Evolutionary conservation across 2,888 invertebrate genomes (phyloP).

Genomic region (Chironomus riparius): DNA sequence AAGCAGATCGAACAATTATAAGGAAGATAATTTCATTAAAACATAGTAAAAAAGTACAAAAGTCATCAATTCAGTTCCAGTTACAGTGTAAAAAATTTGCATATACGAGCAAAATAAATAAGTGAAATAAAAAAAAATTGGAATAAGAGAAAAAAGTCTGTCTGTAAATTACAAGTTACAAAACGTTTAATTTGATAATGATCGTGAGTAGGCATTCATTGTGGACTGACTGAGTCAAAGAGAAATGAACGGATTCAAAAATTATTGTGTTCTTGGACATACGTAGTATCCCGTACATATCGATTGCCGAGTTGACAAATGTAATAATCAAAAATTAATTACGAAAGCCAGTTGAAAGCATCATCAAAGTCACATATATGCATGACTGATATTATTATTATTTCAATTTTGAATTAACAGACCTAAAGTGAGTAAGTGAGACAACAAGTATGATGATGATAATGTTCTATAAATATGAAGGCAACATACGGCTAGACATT

Average conservation of each 20-base stretch:
- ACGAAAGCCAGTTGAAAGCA: not conserved
- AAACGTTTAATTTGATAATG: constrained; percentile 10
- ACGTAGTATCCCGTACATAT: not conserved
- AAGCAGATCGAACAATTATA: too few relatives aligned
- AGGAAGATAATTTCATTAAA: too few relatives aligned
- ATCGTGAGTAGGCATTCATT: not conserved
- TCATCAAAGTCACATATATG: not conserved
- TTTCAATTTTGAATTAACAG: not conserved
- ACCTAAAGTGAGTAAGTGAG: not conserved
- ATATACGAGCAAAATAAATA: not conserved
- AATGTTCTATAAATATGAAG: too few relatives aligned
- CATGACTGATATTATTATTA: too few relatives aligned
- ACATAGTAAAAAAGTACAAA: too few relatives aligned
- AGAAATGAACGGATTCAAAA: not conserved
- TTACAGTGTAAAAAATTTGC: not conserved
- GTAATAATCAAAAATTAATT: not conserved
- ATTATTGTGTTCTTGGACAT: not conserved
- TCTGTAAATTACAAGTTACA: constrained; percentile 1
- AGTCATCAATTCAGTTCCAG: too few relatives aligned
- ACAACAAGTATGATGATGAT: not conserved
- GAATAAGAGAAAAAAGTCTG: not conserved
- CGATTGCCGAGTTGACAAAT: not conserved
- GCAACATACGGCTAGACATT: too few relatives aligned
- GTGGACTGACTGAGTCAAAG: not conserved
- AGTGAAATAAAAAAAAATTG: not conserved